These are phyloP conservation scores for Hippopotamus amphibius DNA, from an alignment of 2,113 vertebrate genomes.

Conservation along the genomic window DNA sequence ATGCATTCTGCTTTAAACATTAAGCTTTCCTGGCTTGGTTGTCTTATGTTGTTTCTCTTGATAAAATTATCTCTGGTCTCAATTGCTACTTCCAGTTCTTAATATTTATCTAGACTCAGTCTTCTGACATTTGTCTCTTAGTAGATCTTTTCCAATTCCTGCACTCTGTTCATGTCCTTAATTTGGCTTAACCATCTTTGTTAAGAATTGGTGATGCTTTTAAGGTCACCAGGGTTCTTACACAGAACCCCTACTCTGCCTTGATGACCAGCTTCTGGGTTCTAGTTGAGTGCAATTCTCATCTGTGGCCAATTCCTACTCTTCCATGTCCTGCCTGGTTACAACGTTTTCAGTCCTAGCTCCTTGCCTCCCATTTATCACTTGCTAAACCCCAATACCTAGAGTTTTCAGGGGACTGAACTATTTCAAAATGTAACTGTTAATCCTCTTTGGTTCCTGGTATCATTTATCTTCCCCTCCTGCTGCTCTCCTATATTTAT, in stretches of 20 bases:
- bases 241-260: background rate
- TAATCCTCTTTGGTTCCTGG: background rate
- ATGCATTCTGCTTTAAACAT: background rate
- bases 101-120: background rate
- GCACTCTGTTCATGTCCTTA: background rate
- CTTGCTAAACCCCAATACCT: background rate
- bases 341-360: background rate
- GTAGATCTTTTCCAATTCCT: background rate
- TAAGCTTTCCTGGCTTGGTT: background rate
- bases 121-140: background rate
- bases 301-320: background rate
- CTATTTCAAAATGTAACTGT: background rate
- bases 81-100: background rate
- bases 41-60: background rate
- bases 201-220: background rate
- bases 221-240: background rate
- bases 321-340: background rate
- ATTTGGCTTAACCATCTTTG: background rate
- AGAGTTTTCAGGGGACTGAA: background rate
- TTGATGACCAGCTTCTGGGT: background rate
- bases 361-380: background rate
- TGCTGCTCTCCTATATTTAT: conserved; percentile 9
- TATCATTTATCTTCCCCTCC: conserved; percentile 1
- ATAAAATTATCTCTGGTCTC: background rate
- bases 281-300: background rate